Conservation (phyloP, 1,140 invertebrate species). For the Lordiphosa mommai region DNA sequence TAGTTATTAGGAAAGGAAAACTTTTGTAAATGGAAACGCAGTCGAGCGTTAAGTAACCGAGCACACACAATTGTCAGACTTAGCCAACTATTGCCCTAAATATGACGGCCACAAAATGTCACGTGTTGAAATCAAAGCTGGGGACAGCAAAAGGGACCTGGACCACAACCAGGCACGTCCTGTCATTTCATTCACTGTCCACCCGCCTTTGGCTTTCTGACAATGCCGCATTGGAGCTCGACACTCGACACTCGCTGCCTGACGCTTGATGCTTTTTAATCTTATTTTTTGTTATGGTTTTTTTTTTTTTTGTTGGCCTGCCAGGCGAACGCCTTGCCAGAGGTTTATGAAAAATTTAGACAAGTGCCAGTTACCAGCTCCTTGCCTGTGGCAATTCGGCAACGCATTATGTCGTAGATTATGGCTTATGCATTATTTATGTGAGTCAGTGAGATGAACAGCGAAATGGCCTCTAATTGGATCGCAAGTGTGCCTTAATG, state of each 20-base stretch:
- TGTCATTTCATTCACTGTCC: constrained; percentile 35
- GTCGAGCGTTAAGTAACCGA: constrained; percentile 48
- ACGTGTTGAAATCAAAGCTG: constrained; percentile 51
- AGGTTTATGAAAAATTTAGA: constrained; percentile 60
- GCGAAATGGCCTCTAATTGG: constrained; percentile 71
- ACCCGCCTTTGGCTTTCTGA: constrained; percentile 20
- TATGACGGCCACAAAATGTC: constrained; percentile 56
- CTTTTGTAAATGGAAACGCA: constrained; percentile 18
- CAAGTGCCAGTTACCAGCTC: constrained; percentile 17
- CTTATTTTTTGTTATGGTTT: constrained; percentile 18
- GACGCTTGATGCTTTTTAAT: constrained; percentile 30
- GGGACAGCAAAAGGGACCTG: constrained; percentile 6
- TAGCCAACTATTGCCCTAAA: constrained; percentile 62
- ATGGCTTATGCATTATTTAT: constrained; percentile 74
- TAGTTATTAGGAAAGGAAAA: no score
- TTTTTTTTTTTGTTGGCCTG: constrained; percentile 9
- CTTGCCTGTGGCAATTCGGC: constrained; percentile 55
- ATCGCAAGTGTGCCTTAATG: constrained; percentile 57
- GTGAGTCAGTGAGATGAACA: constrained; percentile 55
- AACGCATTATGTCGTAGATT: constrained; percentile 67
- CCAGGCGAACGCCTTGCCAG: constrained; percentile 30
- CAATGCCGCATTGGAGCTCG: constrained; percentile 12
- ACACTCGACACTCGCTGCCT: neutral
- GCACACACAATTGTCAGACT: constrained; percentile 30
- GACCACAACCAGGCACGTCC: constrained; percentile 31